Conservation (phyloP, 2,797 vertebrate species). For the Chromis chromis region DNA sequence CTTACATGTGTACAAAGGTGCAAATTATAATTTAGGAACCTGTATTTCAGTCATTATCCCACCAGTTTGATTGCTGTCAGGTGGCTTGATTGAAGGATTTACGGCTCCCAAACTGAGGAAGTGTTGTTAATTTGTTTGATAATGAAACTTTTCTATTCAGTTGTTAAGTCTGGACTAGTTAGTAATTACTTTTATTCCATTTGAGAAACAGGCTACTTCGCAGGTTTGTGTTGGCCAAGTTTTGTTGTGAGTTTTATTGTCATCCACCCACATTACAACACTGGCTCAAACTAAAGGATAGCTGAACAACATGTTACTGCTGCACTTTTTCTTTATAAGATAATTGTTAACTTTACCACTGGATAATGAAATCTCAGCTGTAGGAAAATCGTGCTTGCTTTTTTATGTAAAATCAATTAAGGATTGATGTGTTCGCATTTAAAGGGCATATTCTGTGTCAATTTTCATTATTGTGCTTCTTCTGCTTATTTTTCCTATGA, state of each 20-base stretch:
- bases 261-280: constrained; percentile 12
- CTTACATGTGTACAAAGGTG: not conserved
- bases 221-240: constrained; percentile 20
- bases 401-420: not conserved
- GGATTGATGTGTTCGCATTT: not conserved
- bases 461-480: not conserved
- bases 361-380: not conserved
- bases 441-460: too few relatives aligned
- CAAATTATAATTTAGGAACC: not conserved
- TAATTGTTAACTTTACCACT: not conserved
- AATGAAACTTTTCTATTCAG: not conserved
- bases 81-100: not conserved
- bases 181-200: constrained; percentile 3
- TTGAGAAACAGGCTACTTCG: constrained; percentile 28
- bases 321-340: constrained; percentile 4
- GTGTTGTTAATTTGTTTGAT: not conserved
- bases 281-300: constrained; percentile 1
- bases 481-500: not conserved
- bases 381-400: not conserved
- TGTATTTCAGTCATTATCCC: not conserved
- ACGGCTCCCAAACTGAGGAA: not conserved
- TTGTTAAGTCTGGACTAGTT: not conserved
- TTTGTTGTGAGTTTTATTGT: constrained; percentile 27
- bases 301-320: not conserved
- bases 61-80: not conserved